phyloP scores from a whole-genome alignment of 2,113 vertebrate species.

The Myanophis thanlyinensis region DNA sequence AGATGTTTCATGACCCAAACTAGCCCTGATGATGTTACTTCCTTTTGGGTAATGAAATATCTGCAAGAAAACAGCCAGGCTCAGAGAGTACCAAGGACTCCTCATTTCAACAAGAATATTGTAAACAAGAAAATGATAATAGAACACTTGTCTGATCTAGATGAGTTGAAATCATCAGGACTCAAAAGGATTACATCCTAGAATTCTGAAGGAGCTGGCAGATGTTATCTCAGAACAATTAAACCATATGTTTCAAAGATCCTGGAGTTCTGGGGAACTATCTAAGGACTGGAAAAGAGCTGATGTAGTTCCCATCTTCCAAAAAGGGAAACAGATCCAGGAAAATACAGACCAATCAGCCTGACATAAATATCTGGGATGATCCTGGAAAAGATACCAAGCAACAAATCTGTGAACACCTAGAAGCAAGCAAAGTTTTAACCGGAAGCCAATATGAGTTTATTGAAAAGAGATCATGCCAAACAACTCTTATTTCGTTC shows the following conservation, averaged over 20 bases:
- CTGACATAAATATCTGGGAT: not conserved
- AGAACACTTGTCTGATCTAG: not conserved
- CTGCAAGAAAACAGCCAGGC: not conserved
- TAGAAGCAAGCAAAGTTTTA: not conserved
- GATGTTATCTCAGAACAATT: not conserved
- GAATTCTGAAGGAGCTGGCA: not conserved
- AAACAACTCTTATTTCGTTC: not conserved
- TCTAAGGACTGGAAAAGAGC: not conserved
- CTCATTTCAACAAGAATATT: too few species aligned
- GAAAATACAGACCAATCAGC: too few species aligned
- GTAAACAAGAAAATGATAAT: not conserved
- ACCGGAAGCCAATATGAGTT: not conserved
- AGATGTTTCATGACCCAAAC: not conserved
- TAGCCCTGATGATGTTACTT: not conserved
- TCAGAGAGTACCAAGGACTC: too few species aligned
- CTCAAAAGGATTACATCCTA: not conserved
- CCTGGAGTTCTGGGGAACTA: not conserved
- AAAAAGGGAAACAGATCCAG: not conserved
- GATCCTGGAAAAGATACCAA: not conserved
- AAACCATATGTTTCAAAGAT: not conserved
- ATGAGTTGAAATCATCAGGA: not conserved
- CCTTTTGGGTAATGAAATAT: not conserved
- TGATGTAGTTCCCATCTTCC: not conserved
- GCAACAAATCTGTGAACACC: not conserved
- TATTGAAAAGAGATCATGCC: not conserved